A percentile compares a stretch with the other conserved stretches of the same genome.
Evolutionary conservation across 1,140 invertebrate species (phyloP).

Genomic region (Frieseomelitta varia): DNA sequence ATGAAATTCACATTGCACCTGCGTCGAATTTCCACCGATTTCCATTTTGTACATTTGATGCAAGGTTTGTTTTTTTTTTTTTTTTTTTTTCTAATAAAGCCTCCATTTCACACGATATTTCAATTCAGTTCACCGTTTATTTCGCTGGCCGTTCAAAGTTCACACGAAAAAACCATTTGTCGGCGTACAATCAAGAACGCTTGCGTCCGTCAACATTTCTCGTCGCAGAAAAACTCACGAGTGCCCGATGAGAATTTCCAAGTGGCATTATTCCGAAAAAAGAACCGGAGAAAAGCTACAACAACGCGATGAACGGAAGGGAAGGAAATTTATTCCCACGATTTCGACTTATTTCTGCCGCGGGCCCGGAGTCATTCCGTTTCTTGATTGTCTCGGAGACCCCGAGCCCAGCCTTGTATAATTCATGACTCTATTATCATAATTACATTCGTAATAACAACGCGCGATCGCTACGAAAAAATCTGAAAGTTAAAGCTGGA

Average conservation of each 20-base stretch:
- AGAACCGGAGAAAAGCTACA: not conserved
- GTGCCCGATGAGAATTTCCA: not conserved
- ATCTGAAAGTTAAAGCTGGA: conserved; percentile 43
- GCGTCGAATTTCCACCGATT: not conserved
- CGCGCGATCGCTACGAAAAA: not conserved
- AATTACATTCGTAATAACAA: conserved; percentile 50
- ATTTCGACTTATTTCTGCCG: conserved; percentile 23
- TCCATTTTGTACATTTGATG: not conserved
- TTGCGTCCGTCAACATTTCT: not conserved
- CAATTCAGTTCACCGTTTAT: no score
- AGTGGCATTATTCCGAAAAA: not conserved
- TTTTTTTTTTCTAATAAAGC: not conserved
- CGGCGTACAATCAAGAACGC: not conserved
- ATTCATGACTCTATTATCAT: conserved; percentile 53
- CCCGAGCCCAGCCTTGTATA: conserved; percentile 27
- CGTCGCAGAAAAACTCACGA: not conserved
- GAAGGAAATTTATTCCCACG: conserved; percentile 13
- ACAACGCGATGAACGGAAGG: not conserved
- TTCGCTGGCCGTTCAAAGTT: not conserved
- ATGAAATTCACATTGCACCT: not conserved
- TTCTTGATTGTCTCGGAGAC: conserved; percentile 19
- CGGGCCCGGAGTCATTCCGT: not conserved
- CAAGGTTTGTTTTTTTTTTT: no score
- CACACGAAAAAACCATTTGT: not conserved
- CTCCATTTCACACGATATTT: not conserved